These are phyloP conservation scores for Apodemia duryi DNA, from an alignment of 2,888 invertebrate species.

Conservation along the genomic window DNA sequence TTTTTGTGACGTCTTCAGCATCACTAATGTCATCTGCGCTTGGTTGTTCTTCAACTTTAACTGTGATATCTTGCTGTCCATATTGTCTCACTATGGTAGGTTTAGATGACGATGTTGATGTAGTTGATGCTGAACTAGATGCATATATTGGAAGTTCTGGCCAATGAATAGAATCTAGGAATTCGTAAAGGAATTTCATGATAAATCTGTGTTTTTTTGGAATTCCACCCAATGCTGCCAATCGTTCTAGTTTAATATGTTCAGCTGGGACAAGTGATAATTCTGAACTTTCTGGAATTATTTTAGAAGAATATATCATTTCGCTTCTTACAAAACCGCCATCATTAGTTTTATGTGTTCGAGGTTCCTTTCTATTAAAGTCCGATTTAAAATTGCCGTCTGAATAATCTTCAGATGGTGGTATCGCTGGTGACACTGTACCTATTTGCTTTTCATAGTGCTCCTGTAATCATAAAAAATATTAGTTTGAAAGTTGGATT, in stretches of 20 bases:
- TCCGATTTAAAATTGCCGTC: neutral
- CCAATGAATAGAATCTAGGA: constrained; percentile 38
- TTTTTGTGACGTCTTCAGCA: neutral
- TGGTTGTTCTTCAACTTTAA: neutral
- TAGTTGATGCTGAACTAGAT: constrained; percentile 20
- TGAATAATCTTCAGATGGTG: neutral
- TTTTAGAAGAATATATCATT: constrained; percentile 35
- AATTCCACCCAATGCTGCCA: constrained; percentile 32
- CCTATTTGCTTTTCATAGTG: constrained; percentile 52
- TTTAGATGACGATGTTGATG: constrained; percentile 17
- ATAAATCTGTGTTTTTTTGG: constrained; percentile 44
- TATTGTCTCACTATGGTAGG: constrained; percentile 33
- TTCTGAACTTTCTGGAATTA: constrained; percentile 34
- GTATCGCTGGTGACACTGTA: constrained; percentile 46
- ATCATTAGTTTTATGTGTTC: neutral
- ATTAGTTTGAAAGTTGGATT: no score
- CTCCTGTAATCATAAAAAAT: constrained; percentile 42
- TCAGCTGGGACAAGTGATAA: constrained; percentile 46
- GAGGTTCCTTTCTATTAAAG: neutral
- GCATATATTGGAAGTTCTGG: neutral
- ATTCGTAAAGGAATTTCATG: constrained; percentile 42
- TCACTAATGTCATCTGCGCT: neutral
- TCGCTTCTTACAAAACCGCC: constrained; percentile 24
- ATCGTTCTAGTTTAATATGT: constrained; percentile 36
- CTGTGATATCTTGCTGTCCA: constrained; percentile 35